phyloP scores from a whole-genome alignment of 1,140 invertebrate species.

The Drosophila trapezifrons region DNA sequence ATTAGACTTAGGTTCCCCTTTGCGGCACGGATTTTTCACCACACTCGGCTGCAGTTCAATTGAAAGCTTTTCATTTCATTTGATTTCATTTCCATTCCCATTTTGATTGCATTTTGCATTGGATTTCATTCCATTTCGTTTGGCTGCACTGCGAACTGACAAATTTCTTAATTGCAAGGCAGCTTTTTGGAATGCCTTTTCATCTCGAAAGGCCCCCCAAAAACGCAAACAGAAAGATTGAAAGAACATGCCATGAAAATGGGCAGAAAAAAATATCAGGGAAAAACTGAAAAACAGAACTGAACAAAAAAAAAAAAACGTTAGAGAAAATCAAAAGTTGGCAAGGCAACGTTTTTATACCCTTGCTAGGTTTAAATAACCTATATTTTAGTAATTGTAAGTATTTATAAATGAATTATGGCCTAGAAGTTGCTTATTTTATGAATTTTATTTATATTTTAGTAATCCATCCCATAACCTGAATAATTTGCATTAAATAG shows the following conservation, averaged over 20 bases:
- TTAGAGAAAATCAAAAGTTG: too few species aligned
- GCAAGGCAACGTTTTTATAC: background rate
- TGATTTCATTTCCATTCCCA: constrained; percentile 24
- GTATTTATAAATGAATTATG: too few species aligned
- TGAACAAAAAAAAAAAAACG: background rate
- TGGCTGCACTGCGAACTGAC: constrained; percentile 64
- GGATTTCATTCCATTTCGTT: constrained; percentile 37
- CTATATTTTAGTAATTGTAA: too few species aligned
- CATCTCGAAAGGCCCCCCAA: constrained; percentile 44
- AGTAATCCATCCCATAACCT: too few species aligned
- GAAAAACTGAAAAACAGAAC: constrained; percentile 15
- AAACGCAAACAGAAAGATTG: constrained; percentile 45
- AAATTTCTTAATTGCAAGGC: constrained; percentile 79
- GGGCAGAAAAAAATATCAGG: constrained; percentile 10
- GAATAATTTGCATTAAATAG: too few species aligned
- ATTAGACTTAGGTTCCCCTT: constrained; percentile 37
- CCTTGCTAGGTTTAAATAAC: too few species aligned
- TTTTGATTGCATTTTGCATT: constrained; percentile 23
- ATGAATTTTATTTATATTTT: too few species aligned
- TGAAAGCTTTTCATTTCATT: constrained; percentile 77
- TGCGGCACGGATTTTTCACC: constrained; percentile 15
- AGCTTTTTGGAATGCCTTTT: constrained; percentile 62
- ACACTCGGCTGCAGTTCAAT: constrained; percentile 55
- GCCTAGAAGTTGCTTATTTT: too few species aligned
- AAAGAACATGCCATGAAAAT: constrained; percentile 26